Conservation (phyloP, 2,888 invertebrate species). For the Epinotia demarniana region DNA sequence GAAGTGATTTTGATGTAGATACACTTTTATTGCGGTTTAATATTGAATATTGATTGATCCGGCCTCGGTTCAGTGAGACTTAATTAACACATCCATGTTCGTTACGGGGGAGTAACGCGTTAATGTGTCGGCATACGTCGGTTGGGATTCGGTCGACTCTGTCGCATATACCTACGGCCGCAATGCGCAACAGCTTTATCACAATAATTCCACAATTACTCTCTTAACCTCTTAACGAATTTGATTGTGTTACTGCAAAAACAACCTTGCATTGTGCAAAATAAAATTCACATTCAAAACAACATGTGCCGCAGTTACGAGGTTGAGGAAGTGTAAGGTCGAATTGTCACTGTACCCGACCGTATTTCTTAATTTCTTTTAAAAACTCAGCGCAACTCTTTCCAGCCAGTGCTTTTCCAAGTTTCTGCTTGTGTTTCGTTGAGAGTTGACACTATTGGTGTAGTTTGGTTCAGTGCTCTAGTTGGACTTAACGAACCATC, state of each 20-base stretch:
- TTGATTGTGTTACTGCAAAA: neutral
- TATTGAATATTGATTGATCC: constrained; percentile 10
- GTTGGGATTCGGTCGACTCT: constrained; percentile 2
- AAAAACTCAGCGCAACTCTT: constrained; percentile 22
- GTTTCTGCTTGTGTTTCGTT: constrained; percentile 12
- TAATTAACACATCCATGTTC: constrained; percentile 21
- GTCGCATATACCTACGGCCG: constrained; percentile 40
- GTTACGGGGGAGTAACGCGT: constrained; percentile 15
- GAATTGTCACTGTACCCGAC: constrained; percentile 22
- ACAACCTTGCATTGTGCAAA: neutral
- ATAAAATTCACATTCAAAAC: constrained; percentile 8
- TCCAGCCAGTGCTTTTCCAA: constrained; percentile 9
- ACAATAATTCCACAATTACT: constrained; percentile 27
- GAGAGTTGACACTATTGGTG: constrained; percentile 7
- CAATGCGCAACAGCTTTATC: constrained; percentile 43
- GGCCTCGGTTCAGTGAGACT: constrained; percentile 1
- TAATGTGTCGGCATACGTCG: constrained; percentile 19
- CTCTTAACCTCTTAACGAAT: neutral
- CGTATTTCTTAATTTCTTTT: constrained; percentile 39
- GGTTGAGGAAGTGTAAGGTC: neutral
- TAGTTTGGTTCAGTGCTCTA: constrained; percentile 18
- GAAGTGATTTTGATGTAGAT: neutral
- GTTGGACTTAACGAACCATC: constrained; percentile 9
- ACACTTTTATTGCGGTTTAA: neutral
- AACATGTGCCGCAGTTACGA: neutral